Conservation (phyloP, 2,797 vertebrate genomes). For the Rhadinocentrus ornatus region DNA sequence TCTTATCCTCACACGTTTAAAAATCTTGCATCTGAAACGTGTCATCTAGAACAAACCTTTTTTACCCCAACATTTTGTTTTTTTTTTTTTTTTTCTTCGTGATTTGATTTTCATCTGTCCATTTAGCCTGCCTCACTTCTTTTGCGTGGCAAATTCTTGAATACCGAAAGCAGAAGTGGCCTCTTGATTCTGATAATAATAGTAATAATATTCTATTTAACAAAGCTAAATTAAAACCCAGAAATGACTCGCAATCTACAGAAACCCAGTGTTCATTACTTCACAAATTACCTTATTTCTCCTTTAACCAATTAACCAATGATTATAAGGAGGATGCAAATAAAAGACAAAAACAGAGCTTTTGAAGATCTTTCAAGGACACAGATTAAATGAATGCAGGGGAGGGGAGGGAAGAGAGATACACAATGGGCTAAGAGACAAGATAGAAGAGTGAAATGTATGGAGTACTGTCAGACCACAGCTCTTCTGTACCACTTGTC, state of each 20-base stretch:
- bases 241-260: neutral
- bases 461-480: constrained; percentile 36
- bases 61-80: neutral
- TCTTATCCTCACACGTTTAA: neutral
- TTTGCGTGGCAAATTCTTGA: neutral
- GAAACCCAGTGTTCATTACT: neutral
- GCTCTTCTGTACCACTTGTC: constrained; percentile 25
- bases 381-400: constrained; percentile 26
- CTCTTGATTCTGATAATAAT: neutral
- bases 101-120: neutral
- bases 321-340: constrained; percentile 4
- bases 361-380: constrained; percentile 50
- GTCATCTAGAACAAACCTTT: neutral
- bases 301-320: neutral
- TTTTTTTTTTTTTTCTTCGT: neutral
- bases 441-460: constrained; percentile 43
- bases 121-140: neutral
- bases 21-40: neutral
- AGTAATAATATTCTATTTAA: neutral
- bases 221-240: neutral
- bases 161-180: neutral
- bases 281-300: neutral
- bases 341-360: constrained; percentile 20
- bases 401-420: constrained; percentile 60
- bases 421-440: constrained; percentile 28